These are phyloP conservation scores for Rhogogaster chlorosoma DNA, from an alignment of 2,888 invertebrate genomes.

Conservation along the genomic window DNA sequence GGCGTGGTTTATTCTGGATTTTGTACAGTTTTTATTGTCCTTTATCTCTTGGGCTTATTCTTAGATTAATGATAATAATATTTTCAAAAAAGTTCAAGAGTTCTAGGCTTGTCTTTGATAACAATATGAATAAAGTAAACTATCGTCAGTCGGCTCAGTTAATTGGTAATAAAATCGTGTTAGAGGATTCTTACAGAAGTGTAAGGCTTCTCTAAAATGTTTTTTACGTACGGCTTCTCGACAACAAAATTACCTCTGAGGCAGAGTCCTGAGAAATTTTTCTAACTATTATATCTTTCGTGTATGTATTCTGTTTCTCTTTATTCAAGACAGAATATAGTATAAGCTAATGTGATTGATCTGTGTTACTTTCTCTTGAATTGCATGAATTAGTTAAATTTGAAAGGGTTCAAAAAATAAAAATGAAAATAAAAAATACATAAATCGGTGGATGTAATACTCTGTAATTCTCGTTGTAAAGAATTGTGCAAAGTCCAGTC, in stretches of 20 bases:
- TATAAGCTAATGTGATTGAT: background rate
- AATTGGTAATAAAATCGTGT: constrained; percentile 19
- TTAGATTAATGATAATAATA: background rate
- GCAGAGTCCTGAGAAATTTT: constrained; percentile 2
- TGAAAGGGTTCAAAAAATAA: background rate
- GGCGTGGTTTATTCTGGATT: constrained; percentile 23
- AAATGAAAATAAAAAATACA: too few species aligned
- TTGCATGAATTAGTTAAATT: background rate
- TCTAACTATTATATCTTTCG: background rate
- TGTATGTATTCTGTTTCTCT: background rate
- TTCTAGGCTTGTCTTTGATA: background rate
- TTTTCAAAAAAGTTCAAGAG: background rate
- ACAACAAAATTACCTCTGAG: background rate
- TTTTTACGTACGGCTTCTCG: constrained; percentile 35
- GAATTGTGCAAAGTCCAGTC: constrained; percentile 60
- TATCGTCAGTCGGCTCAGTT: background rate
- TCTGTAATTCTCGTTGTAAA: background rate
- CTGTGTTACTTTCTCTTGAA: background rate
- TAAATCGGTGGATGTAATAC: background rate
- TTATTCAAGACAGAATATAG: background rate
- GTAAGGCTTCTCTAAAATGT: constrained; percentile 42
- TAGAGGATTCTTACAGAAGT: constrained; percentile 27
- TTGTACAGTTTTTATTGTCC: constrained; percentile 41
- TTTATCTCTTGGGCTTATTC: background rate
- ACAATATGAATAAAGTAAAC: background rate